These are phyloP conservation scores for Phanerotoma sp. DNA, from an alignment of 2,888 invertebrate genomes.

Conservation along the genomic window DNA sequence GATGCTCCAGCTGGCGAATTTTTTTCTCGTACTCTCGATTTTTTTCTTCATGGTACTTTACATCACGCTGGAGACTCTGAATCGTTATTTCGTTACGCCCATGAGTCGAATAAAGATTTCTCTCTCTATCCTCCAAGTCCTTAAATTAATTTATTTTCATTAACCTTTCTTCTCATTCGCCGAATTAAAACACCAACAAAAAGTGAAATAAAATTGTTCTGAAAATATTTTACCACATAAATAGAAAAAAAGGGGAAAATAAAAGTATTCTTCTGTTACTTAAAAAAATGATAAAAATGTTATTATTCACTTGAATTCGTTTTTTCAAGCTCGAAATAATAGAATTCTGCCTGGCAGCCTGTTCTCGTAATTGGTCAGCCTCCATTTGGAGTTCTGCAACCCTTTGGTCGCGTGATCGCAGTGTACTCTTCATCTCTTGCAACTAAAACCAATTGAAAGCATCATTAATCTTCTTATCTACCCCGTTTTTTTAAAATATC, in stretches of 20 bases:
- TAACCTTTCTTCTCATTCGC: not conserved
- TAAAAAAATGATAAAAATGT: too few species aligned
- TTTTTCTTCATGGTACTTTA: slow-evolving; percentile 73
- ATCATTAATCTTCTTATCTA: not conserved
- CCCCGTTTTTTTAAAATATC: not conserved
- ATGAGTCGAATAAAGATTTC: slow-evolving; percentile 65
- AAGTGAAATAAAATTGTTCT: too few species aligned
- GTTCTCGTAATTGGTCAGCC: slow-evolving; percentile 76
- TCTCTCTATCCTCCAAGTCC: slow-evolving; percentile 77
- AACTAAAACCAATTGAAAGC: slow-evolving; percentile 59
- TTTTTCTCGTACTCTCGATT: slow-evolving; percentile 76
- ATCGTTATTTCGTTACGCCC: slow-evolving; percentile 71
- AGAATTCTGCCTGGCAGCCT: slow-evolving; percentile 79
- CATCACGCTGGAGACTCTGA: slow-evolving; percentile 74
- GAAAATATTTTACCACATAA: too few species aligned
- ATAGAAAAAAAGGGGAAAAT: too few species aligned
- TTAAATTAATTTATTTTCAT: slow-evolving; percentile 42
- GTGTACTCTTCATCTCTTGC: slow-evolving; percentile 69
- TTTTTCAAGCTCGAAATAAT: slow-evolving; percentile 78
- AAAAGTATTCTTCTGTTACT: too few species aligned
- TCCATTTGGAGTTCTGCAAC: slow-evolving; percentile 78
- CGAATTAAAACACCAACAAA: too few species aligned
- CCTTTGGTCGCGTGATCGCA: slow-evolving; percentile 71
- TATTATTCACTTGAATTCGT: slow-evolving; percentile 62
- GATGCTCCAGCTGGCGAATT: slow-evolving; percentile 71